phyloP scores from a whole-genome alignment of 1,140 invertebrate species.

The Contarinia nasturtii region DNA sequence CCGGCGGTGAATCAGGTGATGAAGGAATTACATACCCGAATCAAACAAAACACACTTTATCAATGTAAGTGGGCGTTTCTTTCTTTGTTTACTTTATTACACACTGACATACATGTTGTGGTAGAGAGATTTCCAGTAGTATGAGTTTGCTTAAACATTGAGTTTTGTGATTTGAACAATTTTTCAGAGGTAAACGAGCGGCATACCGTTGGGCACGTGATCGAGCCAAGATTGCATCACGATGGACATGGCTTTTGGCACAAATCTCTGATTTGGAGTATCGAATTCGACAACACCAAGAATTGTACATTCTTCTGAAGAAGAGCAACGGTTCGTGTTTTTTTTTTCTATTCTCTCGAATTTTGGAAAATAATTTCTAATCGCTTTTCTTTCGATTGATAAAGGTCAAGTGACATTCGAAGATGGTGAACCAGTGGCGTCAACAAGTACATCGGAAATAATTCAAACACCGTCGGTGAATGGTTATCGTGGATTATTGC shows the following conservation, averaged over 20 bases:
- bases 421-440: conserved; percentile 7
- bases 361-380: too few relatives aligned
- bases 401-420: conserved; percentile 7
- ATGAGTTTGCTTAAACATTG: too few relatives aligned
- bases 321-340: conserved; percentile 22
- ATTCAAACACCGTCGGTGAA: conserved; percentile 15
- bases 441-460: background rate
- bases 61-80: conserved; percentile 42
- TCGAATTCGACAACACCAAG: conserved; percentile 72
- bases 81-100: too few relatives aligned
- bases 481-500: conserved; percentile 40
- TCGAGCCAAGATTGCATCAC: conserved; percentile 57
- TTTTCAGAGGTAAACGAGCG: conserved; percentile 56
- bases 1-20: conserved; percentile 83
- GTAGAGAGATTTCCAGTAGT: too few relatives aligned
- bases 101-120: too few relatives aligned
- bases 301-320: conserved; percentile 49
- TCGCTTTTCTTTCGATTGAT: too few relatives aligned
- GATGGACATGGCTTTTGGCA: conserved; percentile 82
- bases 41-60: conserved; percentile 45
- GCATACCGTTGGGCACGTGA: conserved; percentile 69
- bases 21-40: conserved; percentile 67
- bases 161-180: too few relatives aligned
- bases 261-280: conserved; percentile 85
- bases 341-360: too few relatives aligned